Base-by-base conservation (phyloP, 2,797 vertebrate genomes). In the Coregonus ussuriensis region DNA sequence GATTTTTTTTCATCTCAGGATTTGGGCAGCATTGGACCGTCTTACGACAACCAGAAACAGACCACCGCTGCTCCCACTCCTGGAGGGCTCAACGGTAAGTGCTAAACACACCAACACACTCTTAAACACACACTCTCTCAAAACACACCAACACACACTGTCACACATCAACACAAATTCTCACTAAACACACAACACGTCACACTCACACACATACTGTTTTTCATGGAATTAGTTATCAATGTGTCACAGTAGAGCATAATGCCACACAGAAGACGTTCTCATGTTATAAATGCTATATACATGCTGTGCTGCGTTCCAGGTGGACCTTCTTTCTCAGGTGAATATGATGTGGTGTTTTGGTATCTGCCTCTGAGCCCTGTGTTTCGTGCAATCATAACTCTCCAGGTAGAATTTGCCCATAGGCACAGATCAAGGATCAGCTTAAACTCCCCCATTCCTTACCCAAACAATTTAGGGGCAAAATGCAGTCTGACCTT, bases 301-400 rank as follows among this genome's bases (percentile, higher is more conserved):
- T 89, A 89, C 56, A 59, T 59, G 56, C 18, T 59, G 56, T 59
- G 56, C 96, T 98, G 94, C 96, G 90, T 97, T 95, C 94, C 96
- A 99, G 97, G 96, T 96, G 97, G 96, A 98, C 93, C 96, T 90
- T 89, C 95, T 91, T 94, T 97, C 92, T 95, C 96, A 97, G 97
- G 97, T 99, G 96, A 97, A 95, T 97, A 94, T 97, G 86, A 94
- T 97, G 86, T 94, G 90, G 87, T 89, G 31, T 94, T 93, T 94
- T 94, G 93, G 89, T 92, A 83, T 93, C 92, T 93, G 90, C 91
- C 94, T 93, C 94, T 91, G 93, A 78, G 85, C 77, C 18, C 56
- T 90, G 86, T 88, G 88, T 87, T 86, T 71, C 87, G 75, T 88
- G 68, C 82, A 89, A 67, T 80, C 79, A 81, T 91, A 79, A 82